Evolutionary conservation across 2,888 invertebrate genomes (phyloP).

Genomic region (Melanostoma scalare): DNA sequence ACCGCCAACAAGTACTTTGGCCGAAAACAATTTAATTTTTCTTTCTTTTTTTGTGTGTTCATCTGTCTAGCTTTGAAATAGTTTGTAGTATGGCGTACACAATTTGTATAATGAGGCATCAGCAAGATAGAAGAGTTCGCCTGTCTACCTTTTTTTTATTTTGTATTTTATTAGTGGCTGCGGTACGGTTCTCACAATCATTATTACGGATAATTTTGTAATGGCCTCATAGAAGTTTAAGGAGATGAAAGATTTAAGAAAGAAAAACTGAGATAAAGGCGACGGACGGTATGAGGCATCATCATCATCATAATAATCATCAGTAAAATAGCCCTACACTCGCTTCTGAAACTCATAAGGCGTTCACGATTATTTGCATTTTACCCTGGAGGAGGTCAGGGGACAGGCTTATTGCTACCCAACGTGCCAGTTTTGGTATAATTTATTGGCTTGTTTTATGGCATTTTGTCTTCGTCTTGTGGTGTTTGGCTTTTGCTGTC

Average conservation of each 20-base stretch:
- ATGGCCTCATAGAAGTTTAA: slow-evolving; percentile 59
- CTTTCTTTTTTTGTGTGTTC: not conserved
- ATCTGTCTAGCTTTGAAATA: slow-evolving; percentile 12
- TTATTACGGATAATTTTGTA: slow-evolving; percentile 72
- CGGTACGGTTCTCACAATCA: slow-evolving; percentile 71
- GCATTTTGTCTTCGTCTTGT: slow-evolving; percentile 8
- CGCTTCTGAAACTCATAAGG: slow-evolving; percentile 43
- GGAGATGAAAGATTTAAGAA: slow-evolving; percentile 33
- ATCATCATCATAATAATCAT: slow-evolving; percentile 47
- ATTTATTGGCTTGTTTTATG: slow-evolving; percentile 57
- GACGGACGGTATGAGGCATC: slow-evolving; percentile 12
- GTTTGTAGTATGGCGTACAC: slow-evolving; percentile 25
- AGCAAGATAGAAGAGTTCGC: slow-evolving; percentile 30
- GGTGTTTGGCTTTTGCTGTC: slow-evolving; percentile 8
- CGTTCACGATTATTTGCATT: slow-evolving; percentile 69
- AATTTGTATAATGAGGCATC: slow-evolving; percentile 49
- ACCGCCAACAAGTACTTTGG: slow-evolving; percentile 65
- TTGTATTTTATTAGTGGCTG: slow-evolving; percentile 30
- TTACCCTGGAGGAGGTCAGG: slow-evolving; percentile 55
- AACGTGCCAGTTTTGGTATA: slow-evolving; percentile 57
- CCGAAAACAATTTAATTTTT: slow-evolving; percentile 47
- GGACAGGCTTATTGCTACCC: slow-evolving; percentile 32
- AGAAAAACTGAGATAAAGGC: slow-evolving; percentile 41
- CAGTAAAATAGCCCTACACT: slow-evolving; percentile 41
- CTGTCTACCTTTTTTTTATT: slow-evolving; percentile 4